Evolutionary conservation across 1,140 invertebrate species (phyloP).

Genomic region (Drosophila chauvacae): DNA sequence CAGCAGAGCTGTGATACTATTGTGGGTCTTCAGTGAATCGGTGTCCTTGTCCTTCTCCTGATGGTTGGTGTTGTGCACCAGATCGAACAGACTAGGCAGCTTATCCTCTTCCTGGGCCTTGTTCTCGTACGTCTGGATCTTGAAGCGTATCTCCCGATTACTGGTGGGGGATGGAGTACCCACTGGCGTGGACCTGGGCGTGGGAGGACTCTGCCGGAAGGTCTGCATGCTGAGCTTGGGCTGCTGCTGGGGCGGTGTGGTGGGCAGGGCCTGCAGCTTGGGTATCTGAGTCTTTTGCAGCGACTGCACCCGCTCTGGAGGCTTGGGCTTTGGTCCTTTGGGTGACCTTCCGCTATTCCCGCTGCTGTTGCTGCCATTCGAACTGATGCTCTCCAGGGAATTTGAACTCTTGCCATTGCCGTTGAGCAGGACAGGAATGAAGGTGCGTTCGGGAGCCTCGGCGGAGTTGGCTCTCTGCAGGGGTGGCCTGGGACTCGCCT

Average conservation of each 20-base stretch:
- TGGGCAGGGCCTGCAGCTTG: conserved; percentile 63
- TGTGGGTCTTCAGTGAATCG: conserved; percentile 19
- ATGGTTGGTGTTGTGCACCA: conserved; percentile 86
- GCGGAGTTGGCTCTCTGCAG: conserved; percentile 76
- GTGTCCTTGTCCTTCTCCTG: conserved; percentile 25
- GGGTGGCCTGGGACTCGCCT: conserved; percentile 61
- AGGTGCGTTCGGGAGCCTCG: conserved; percentile 72
- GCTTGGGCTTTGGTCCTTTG: conserved; percentile 80
- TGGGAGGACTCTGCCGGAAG: conserved; percentile 66
- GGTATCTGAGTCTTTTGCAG: conserved; percentile 77
- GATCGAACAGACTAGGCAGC: conserved; percentile 88
- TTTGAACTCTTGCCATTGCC: conserved; percentile 48
- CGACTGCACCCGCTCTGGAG: conserved; percentile 79
- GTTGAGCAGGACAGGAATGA: conserved; percentile 69
- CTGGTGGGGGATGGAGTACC: conserved; percentile 60
- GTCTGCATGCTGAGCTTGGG: conserved; percentile 78
- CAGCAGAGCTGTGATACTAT: conserved; percentile 55
- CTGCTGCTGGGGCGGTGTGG: conserved; percentile 54
- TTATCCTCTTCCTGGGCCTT: conserved; percentile 74
- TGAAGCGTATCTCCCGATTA: conserved; percentile 77
- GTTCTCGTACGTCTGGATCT: conserved; percentile 82
- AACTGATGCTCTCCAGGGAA: conserved; percentile 65
- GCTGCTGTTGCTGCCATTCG: conserved; percentile 52
- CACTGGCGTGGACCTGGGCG: conserved; percentile 53
- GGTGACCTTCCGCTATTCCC: conserved; percentile 49